Base-by-base conservation (phyloP, 2,797 vertebrate species). In the Apogon hyalosoma region DNA sequence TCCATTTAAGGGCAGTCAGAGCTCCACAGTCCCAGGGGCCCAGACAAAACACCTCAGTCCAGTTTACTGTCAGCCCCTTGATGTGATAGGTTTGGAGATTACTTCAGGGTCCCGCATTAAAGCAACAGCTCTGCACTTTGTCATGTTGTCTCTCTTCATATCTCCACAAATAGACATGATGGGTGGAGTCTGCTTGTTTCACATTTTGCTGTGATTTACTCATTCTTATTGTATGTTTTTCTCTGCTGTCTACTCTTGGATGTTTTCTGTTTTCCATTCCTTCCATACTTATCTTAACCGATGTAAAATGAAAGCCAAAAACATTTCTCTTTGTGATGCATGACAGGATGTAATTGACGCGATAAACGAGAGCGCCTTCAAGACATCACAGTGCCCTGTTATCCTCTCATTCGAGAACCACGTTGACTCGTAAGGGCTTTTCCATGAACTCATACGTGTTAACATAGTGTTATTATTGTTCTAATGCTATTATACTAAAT, bases 371-470 rank as follows among this genome's bases (percentile, higher is more conserved):
- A 96, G 97, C 18, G 97, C 98, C 66, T 99, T 99, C 88, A 99
- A 99, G 93, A 99, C 96, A 0, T 99, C 97, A 16, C 94, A 93
- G 1, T 99, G 96, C 66, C 98, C 98, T 0, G 80, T 99, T 39
- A 93, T 99, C 86, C 93, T 99, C 75, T 99, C 98, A 4, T 99
- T 99, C 0, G 98, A 99, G 89, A 99, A 99, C 90, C 98, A 99
- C 0, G 97, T 99, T 52, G 98, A 98, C 90, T 97, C 97, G 97
- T 99, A 93, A 94, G 97, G 75, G 38, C n/a, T 59, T 64, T 73
- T 47, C 21, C 52, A 58, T 51, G 3, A 80, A 18, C 16, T 60
- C 18, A 0, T 41, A 14, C 11, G 24, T 31, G 14, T 61, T 52
- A 68, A 33, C 16, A 10, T 24, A 43, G 57, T 60, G 40, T 57